Percentiles rank a stretch among this genome's conserved stretches.
phyloP scores from a whole-genome alignment of 2,797 vertebrate genomes.

The Eulemur rubriventer region DNA sequence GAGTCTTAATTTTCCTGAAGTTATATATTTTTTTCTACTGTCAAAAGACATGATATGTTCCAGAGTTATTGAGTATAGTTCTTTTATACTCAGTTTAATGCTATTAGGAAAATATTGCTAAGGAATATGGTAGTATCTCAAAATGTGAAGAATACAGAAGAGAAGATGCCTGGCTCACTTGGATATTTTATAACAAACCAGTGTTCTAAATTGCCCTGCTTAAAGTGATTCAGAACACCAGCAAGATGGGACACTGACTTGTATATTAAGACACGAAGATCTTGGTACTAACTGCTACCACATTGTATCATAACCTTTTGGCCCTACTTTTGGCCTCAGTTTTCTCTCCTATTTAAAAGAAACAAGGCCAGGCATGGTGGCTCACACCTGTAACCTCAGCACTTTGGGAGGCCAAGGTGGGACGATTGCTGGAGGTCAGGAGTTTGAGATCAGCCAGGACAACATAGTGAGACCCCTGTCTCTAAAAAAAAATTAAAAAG shows the following conservation, averaged over 20 bases:
- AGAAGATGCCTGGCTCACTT: not conserved
- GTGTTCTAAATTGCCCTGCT: not conserved
- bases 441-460: not conserved
- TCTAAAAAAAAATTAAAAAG: not conserved
- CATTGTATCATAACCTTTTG: not conserved
- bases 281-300: not conserved
- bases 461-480: not conserved
- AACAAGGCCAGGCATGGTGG: not conserved
- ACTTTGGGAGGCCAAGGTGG: not conserved
- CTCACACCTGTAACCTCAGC: not conserved
- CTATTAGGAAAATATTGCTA: not conserved
- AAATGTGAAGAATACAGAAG: not conserved
- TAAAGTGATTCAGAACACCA: not conserved
- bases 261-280: not conserved
- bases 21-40: not conserved
- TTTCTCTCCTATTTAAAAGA: not conserved
- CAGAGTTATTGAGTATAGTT: not conserved
- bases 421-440: not conserved
- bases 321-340: not conserved
- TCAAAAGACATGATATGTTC: not conserved
- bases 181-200: not conserved
- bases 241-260: not conserved
- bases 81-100: not conserved
- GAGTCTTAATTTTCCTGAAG: conserved; percentile 18
- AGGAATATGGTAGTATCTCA: not conserved